Evolutionary conservation across 2,113 vertebrate genomes (phyloP), one percentile per base, ranked within the genome.

Genomic region (Calidris pugnax): DNA sequence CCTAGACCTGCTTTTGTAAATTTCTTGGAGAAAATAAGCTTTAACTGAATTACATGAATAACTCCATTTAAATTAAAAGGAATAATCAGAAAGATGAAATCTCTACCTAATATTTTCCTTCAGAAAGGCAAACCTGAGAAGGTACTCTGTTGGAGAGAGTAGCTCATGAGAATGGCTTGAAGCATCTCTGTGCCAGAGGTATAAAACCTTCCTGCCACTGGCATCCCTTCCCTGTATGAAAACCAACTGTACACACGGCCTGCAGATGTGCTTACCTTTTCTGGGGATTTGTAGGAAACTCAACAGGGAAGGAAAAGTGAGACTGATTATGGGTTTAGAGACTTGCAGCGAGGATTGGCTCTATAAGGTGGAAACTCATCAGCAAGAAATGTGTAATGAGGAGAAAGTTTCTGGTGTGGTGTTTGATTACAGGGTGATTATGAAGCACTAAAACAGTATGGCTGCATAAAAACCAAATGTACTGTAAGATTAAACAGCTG

Each of bases 391-490:
- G 45, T n/a, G 73, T 92, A 89, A 93, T 37, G 77, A 84, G 80
- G 50, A 77, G 93, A 89, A 71, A 76, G 45, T 47, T 39, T 69
- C 57, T 77, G 50, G 16, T 0, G 1, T 74, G 64, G 24, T 57
- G 50, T 74, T 93, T 92, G 79, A 51, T 76, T 28, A 32, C 39
- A 64, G 53, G 27, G 73, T 66, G 80, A 86, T 73, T 86, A 94
- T 74, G 87, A 84, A 45, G 21, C 37, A n/a, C 63, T 91, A 33
- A 87, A 87, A 9, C 17, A 55, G n/a, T 67, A 41, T 37, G 22
- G 64, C 69, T 89, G 33, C 55, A 18, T 82, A 39, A 92, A 93
- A 90, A 10, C 27, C 43, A 82, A 94, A 82, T 47, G 90, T 59
- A 37, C 28, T 33, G 37, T 93, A 66, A 85, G 69, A 68, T 90